A percentile compares a stretch with the other conserved stretches of the same genome.
These are phyloP conservation scores for Adineta ricciae DNA, from an alignment of 2,888 invertebrate genomes.

Conservation along the genomic window DNA sequence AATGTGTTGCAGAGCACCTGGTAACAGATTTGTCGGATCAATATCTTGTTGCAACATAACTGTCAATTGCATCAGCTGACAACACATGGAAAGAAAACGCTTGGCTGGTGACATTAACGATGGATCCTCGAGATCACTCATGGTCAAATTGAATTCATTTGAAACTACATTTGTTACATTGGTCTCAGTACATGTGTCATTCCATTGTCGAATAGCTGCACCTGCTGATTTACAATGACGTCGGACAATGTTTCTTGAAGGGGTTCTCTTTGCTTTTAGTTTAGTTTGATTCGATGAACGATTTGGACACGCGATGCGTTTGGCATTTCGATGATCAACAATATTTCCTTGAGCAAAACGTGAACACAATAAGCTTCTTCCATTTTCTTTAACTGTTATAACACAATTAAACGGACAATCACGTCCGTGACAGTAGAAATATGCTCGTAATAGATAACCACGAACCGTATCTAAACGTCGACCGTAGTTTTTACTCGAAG, in stretches of 20 bases:
- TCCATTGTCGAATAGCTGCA: not conserved
- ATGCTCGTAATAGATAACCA: conserved; percentile 1
- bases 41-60: not conserved
- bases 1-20: not conserved
- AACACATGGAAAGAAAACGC: not conserved
- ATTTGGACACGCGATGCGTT: conserved; percentile 12
- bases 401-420: conserved; percentile 10
- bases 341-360: not conserved
- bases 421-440: conserved; percentile 3
- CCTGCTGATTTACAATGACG: not conserved
- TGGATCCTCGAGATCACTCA: not conserved
- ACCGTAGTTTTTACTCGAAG: conserved; percentile 9
- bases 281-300: not conserved
- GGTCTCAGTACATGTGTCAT: not conserved
- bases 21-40: not conserved
- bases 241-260: not conserved
- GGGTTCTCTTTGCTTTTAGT: not conserved
- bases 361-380: conserved; percentile 9
- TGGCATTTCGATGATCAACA: conserved; percentile 7
- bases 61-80: not conserved
- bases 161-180: not conserved
- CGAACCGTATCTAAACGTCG: not conserved
- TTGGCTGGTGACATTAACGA: not conserved
- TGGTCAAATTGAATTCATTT: not conserved
- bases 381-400: conserved; percentile 2